Percentiles rank a stretch among this genome's conserved stretches.
phyloP scores from a whole-genome alignment of 2,113 vertebrate genomes.

The Leiothrix lutea region DNA sequence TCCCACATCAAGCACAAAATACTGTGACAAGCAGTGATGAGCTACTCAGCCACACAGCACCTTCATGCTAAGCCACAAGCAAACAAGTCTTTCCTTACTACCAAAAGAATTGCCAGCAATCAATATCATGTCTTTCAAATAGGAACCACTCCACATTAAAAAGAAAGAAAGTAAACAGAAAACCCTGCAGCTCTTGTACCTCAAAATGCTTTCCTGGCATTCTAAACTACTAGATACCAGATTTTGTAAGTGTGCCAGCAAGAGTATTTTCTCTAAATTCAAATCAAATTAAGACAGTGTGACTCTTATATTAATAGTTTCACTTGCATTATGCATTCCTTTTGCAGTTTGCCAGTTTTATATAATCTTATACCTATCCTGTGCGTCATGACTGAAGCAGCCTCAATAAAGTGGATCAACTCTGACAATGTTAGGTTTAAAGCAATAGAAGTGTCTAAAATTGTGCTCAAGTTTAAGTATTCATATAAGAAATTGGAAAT shows the following conservation, averaged over 20 bases:
- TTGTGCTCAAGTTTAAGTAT: not conserved
- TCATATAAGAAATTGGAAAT: not conserved
- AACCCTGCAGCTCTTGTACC: fast-evolving
- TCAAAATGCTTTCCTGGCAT: not conserved
- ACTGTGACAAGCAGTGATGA: not conserved
- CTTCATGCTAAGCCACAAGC: not conserved
- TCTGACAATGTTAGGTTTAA: not conserved
- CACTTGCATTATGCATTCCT: not conserved
- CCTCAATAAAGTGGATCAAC: not conserved
- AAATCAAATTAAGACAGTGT: not conserved
- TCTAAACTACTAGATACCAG: not conserved
- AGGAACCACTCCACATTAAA: not conserved
- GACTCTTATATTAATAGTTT: not conserved
- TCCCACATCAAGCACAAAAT: not conserved
- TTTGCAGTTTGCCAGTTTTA: not conserved
- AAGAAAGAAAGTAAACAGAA: not conserved
- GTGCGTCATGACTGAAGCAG: not conserved
- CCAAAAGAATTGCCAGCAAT: not conserved
- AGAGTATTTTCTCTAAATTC: not conserved
- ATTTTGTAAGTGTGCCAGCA: not conserved
- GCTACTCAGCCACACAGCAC: not conserved
- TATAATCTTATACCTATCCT: not conserved
- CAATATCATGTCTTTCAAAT: fast-evolving
- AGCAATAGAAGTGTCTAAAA: not conserved
- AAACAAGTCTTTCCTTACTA: not conserved